Evolutionary conservation across 2,888 invertebrate species (phyloP).

Genomic region (Rhaphigaster nebulosa): DNA sequence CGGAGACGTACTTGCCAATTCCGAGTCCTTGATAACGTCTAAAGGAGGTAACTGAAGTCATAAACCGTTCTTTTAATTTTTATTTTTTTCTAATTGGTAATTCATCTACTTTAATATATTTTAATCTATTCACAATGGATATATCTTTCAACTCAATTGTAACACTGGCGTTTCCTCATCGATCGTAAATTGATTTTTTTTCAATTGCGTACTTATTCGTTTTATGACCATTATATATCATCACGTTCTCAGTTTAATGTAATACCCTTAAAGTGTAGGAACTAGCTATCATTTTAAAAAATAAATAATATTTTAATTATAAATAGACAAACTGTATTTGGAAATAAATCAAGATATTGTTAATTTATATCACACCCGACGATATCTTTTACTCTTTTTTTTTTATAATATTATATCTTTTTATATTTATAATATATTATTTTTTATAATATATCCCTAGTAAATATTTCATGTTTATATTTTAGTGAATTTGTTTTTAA

Average conservation of each 20-base stretch:
- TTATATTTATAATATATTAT: too few relatives aligned
- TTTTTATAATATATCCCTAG: too few relatives aligned
- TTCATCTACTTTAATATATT: neutral
- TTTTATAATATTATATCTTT: too few relatives aligned
- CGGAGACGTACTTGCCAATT: neutral
- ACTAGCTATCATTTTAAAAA: too few relatives aligned
- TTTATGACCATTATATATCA: neutral
- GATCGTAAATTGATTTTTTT: neutral
- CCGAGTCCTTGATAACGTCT: slow-evolving; percentile 12
- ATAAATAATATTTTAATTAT: too few relatives aligned
- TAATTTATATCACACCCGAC: too few relatives aligned
- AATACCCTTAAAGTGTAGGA: too few relatives aligned
- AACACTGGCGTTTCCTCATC: neutral
- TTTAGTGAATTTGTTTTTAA: too few relatives aligned
- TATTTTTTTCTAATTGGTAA: neutral
- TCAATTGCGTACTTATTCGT: neutral
- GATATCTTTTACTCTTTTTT: too few relatives aligned
- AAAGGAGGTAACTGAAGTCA: neutral
- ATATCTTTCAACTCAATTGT: neutral
- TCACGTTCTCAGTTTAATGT: neutral
- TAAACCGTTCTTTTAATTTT: slow-evolving; percentile 10
- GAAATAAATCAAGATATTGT: too few relatives aligned
- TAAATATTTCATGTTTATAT: too few relatives aligned
- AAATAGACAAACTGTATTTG: too few relatives aligned
- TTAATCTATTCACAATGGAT: neutral